phyloP scores from a whole-genome alignment of 2,113 vertebrate species.

The Ailurus styani region DNA sequence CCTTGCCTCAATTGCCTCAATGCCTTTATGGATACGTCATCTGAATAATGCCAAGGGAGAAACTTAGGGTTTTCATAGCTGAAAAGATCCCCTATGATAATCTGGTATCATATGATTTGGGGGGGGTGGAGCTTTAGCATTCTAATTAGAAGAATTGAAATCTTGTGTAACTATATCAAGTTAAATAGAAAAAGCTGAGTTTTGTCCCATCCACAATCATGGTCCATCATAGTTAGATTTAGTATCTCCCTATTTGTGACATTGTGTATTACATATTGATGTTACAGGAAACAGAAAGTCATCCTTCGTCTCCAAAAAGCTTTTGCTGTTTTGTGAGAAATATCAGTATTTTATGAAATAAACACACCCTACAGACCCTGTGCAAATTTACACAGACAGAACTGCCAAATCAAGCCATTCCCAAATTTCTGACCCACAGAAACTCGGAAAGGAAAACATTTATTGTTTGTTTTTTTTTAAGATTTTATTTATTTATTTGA shows the following conservation, averaged over 20 bases:
- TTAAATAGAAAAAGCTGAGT: background rate
- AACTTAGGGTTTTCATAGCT: background rate
- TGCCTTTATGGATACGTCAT: background rate
- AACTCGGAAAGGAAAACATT: background rate
- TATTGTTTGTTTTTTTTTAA: no score
- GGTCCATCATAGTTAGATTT: background rate
- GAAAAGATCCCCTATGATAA: background rate
- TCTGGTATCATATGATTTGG: no score
- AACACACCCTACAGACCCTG: background rate
- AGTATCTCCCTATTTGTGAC: background rate
- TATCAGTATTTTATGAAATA: background rate
- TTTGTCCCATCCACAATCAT: background rate
- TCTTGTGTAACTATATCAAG: background rate
- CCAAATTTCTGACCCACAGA: background rate
- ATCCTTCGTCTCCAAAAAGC: background rate
- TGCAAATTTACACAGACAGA: background rate
- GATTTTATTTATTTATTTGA: no score
- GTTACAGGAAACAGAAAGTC: background rate
- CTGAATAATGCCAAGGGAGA: background rate
- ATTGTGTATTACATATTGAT: background rate
- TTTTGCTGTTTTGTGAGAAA: background rate
- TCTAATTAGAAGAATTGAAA: background rate
- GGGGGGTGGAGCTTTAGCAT: background rate
- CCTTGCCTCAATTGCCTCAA: no score
- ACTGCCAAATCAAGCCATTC: background rate